Conservation (phyloP, 2,888 invertebrate genomes). For the Stictocephala bisonia region DNA sequence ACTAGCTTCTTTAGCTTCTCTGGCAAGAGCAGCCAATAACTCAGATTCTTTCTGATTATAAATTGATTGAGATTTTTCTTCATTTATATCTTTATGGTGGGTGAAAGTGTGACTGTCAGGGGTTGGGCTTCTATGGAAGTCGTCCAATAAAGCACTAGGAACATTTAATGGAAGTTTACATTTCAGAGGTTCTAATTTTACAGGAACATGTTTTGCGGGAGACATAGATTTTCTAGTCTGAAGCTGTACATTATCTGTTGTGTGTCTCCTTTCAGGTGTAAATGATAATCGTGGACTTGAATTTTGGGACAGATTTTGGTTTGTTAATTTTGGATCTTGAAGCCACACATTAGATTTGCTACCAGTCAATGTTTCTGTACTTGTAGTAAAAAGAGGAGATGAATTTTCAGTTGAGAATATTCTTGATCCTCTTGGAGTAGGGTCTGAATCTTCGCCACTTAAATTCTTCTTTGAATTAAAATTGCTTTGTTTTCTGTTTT, state of each 20-base stretch:
- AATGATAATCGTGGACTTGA: constrained; percentile 28
- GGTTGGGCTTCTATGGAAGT: constrained; percentile 27
- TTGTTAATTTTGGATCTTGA: constrained; percentile 7
- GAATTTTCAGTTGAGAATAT: constrained; percentile 27
- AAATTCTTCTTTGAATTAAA: constrained; percentile 2
- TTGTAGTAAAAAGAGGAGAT: constrained; percentile 54
- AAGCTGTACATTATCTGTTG: constrained; percentile 3
- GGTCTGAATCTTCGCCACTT: constrained; percentile 43
- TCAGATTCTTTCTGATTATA: constrained; percentile 32
- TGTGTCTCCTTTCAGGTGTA: constrained; percentile 56
- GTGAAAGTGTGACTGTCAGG: constrained; percentile 19
- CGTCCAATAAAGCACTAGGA: background rate
- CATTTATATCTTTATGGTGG: background rate
- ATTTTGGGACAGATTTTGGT: constrained; percentile 2
- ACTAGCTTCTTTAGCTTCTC: constrained; percentile 81
- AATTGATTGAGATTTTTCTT: background rate
- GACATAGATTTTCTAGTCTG: background rate
- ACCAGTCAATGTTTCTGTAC: constrained; percentile 64
- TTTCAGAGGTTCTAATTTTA: background rate
- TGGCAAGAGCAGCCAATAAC: constrained; percentile 76
- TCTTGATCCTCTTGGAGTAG: constrained; percentile 41
- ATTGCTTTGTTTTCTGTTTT: background rate
- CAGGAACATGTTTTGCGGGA: background rate
- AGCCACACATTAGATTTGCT: constrained; percentile 53
- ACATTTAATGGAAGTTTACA: background rate